Conservation (phyloP, 2,797 vertebrate species). For the Columba guinea region DNA sequence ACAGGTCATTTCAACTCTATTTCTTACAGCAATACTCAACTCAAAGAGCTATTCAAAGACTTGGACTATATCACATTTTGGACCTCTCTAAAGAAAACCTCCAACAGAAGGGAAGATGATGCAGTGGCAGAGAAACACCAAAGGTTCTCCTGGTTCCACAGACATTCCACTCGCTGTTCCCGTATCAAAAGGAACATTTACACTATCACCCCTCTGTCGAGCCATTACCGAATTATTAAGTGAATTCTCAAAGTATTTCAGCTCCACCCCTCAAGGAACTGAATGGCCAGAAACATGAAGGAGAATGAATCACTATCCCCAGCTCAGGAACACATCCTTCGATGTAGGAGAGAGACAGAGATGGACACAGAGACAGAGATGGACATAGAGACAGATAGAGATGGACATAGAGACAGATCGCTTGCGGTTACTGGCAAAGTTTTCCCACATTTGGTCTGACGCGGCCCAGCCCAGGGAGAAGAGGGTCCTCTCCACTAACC, state of each 20-base stretch:
- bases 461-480: not conserved
- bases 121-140: not conserved
- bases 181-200: not conserved
- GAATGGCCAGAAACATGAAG: not conserved
- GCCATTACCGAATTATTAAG: not conserved
- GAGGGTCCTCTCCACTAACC: conserved; percentile 33
- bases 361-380: too few relatives aligned
- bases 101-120: not conserved
- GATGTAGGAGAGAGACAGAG: not conserved
- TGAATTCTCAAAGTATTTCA: not conserved
- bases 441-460: accelerated
- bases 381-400: too few relatives aligned
- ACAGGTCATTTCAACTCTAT: not conserved
- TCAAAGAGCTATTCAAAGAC: not conserved
- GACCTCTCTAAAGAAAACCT: not conserved
- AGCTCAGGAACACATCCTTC: not conserved
- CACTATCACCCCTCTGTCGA: not conserved
- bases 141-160: not conserved
- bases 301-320: accelerated
- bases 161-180: not conserved
- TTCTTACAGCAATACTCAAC: not conserved
- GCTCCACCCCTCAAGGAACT: not conserved
- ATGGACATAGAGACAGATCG: not conserved
- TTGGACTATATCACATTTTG: not conserved
- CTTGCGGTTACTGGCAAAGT: accelerated